Evolutionary conservation across 92 coral and sea anemone genomes (phyloP).

Genomic region (Zoanthus solanderi): DNA sequence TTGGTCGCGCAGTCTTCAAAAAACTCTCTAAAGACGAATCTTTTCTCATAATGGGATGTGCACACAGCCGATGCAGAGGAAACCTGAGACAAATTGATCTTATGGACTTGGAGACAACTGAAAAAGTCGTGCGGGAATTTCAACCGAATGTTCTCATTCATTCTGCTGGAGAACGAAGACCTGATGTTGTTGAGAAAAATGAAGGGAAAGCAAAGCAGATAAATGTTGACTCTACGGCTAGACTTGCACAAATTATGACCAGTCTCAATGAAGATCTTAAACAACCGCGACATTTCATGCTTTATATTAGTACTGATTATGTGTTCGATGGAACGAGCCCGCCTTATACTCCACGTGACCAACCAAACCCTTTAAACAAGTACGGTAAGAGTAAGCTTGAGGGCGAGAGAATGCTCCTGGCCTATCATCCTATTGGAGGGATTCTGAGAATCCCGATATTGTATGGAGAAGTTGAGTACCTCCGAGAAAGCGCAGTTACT

Average conservation of each 20-base stretch:
- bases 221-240: conserved; percentile 74
- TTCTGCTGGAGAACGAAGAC: conserved; percentile 86
- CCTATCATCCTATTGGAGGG: conserved; percentile 62
- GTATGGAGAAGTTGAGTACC: conserved; percentile 86
- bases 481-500: conserved; percentile 88
- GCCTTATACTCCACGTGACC: conserved; percentile 81
- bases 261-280: conserved; percentile 67
- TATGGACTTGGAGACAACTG: conserved; percentile 80
- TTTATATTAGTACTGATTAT: conserved; percentile 90
- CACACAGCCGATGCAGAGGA: conserved; percentile 77
- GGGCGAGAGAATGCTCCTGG: conserved; percentile 74
- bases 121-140: conserved; percentile 72
- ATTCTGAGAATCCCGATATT: conserved; percentile 85
- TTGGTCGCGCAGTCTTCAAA: conserved; percentile 88
- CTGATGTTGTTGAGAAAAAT: conserved; percentile 85
- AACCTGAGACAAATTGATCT: conserved; percentile 76
- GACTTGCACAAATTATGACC: conserved; percentile 70
- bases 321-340: conserved; percentile 90
- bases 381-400: conserved; percentile 86
- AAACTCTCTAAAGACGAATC: conserved; percentile 55
- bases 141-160: conserved; percentile 84
- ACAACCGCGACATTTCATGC: conserved; percentile 74
- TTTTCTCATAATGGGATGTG: conserved; percentile 85
- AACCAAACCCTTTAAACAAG: conserved; percentile 85
- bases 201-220: conserved; percentile 68